Base-by-base conservation (phyloP, 2,113 vertebrate genomes). In the Pseudopipra pipra region DNA sequence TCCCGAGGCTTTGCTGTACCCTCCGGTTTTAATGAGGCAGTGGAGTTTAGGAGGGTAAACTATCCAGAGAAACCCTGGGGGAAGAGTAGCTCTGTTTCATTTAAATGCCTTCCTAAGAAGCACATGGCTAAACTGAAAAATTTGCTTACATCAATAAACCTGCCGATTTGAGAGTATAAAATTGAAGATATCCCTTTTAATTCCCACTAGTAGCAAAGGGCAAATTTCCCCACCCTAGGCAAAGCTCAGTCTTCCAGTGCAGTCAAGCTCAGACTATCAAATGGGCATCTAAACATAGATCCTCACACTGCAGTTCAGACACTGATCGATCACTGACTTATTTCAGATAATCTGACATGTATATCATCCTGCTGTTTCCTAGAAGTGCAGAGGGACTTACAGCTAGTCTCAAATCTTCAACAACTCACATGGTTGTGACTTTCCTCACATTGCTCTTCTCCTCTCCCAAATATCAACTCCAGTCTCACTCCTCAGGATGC, bases 1-100 rank as follows among this genome's bases (percentile, higher is more conserved):
- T 71, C 72, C 88, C 21, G 2, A 67, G 94, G 91, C 94, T 95
- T 90, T 92, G 81, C 86, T 78, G 86, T 87, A 92, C 90, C 52
- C 43, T 88, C 44, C 1, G 2, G 39, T 70, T 93, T 73, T 83
- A 93, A 88, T 43, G 41, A 80, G 72, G n/a, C 58, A 43, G 44
- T 68, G 47, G 56, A 79, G 54, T 46, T 86, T 8, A 84, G 72
- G 30, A 72, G 51, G 24, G 31, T 58, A 62, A 73, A 49, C 51
- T 70, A 49, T 3, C 58, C 79, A 62, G 76, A 89, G 73, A 63
- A 31, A 47, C 33, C 65, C 84, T 44, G 46, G 30, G 12, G 59
- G 21, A 58, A 62, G 22, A 58, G 79, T 68, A 80, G 61, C 76
- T 90, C 75, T 35, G 16, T 39, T 92, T 80, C 67, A 58, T 44